A percentile compares a stretch with the other conserved stretches of the same genome.
These are phyloP conservation scores for Dipodomys ordii DNA, from an alignment of 2,113 vertebrate genomes.

Conservation along the genomic window DNA sequence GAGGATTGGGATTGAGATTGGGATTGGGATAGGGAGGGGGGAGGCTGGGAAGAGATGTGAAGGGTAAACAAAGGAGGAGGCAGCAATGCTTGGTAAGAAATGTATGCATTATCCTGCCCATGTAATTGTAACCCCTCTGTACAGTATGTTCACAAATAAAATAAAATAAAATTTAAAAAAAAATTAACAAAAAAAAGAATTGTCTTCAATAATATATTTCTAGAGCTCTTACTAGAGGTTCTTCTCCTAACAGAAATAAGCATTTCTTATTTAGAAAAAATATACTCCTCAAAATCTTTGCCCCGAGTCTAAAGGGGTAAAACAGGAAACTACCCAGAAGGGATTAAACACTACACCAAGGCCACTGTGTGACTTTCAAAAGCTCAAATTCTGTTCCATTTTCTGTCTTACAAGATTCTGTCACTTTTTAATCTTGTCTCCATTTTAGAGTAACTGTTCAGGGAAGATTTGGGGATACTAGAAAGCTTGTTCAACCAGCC, in stretches of 20 bases:
- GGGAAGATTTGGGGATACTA: constrained; percentile 9
- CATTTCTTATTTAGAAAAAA: constrained; percentile 42
- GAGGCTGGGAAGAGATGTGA: too few relatives aligned
- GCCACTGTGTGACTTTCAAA: constrained; percentile 2
- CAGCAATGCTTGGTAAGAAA: too few relatives aligned
- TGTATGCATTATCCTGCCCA: too few relatives aligned
- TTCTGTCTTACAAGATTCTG: constrained; percentile 47
- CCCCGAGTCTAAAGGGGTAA: neutral
- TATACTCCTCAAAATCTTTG: neutral
- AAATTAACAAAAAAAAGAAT: neutral
- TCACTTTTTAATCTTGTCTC: constrained; percentile 23
- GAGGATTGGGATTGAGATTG: too few relatives aligned
- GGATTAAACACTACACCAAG: constrained; percentile 1
- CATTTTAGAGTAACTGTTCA: neutral
- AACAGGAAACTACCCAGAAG: constrained; percentile 15
- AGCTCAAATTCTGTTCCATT: constrained; percentile 33
- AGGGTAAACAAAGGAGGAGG: too few relatives aligned
- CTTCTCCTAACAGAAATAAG: constrained; percentile 27
- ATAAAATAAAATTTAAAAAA: too few relatives aligned
- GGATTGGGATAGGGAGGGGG: too few relatives aligned
- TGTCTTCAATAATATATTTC: constrained; percentile 56
- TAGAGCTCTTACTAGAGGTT: constrained; percentile 31
- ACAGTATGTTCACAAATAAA: too few relatives aligned
- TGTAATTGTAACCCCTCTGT: too few relatives aligned
- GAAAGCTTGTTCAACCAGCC: neutral